These are phyloP conservation scores for Caenorhabditis inopinata DNA, from an alignment of 1,140 invertebrate species.

Conservation along the genomic window DNA sequence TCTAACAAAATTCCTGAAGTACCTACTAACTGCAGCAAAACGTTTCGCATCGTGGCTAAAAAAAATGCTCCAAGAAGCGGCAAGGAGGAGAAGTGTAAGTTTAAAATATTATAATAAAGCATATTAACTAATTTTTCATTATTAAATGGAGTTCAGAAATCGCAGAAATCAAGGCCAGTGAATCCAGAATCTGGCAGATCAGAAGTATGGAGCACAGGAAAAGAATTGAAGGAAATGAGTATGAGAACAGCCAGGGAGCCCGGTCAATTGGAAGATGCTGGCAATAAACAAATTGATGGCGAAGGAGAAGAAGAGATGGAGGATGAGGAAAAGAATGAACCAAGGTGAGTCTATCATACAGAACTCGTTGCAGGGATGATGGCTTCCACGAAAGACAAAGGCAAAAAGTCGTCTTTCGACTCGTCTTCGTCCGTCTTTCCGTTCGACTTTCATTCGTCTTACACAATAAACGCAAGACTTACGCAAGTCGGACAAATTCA, in stretches of 20 bases:
- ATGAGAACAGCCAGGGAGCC: conserved; percentile 11
- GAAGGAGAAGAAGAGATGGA: conserved; percentile 38
- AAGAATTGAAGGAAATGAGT: conserved; percentile 17
- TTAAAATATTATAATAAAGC: no score
- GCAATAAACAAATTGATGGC: neutral
- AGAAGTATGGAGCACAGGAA: conserved; percentile 6
- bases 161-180: neutral
- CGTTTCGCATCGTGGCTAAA: neutral
- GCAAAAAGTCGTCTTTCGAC: no score
- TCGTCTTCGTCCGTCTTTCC: no score
- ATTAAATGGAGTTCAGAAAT: neutral
- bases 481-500: no score
- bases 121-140: neutral
- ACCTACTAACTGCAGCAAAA: conserved; percentile 15
- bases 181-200: neutral
- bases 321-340: conserved; percentile 26
- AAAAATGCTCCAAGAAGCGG: neutral
- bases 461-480: no score
- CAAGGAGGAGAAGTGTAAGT: neutral
- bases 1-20: conserved; percentile 47
- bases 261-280: neutral
- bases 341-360: no score
- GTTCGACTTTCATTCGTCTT: no score
- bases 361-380: no score
- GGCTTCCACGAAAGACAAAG: no score